Percentiles rank a stretch among this genome's conserved stretches.
Conservation (phyloP, 2,888 invertebrate species). For the Mycalesis mineus region DNA sequence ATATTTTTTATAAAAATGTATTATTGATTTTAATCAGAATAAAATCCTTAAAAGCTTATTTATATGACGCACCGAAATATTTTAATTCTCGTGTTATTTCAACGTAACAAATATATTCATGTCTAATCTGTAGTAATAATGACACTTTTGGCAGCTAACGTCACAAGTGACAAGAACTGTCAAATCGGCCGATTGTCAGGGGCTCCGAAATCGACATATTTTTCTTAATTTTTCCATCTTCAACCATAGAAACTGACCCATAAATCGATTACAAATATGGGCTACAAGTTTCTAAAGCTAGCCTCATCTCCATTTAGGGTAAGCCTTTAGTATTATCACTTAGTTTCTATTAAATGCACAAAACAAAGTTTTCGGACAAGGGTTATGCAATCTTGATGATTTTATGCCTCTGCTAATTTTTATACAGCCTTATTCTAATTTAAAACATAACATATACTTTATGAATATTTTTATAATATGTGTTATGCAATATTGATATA, state of each 20-base stretch:
- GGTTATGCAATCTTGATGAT: conserved; percentile 29
- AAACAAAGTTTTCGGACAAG: conserved; percentile 10
- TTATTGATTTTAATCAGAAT: too few species aligned
- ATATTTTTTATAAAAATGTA: too few species aligned
- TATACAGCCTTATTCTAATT: not conserved
- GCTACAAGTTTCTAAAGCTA: conserved; percentile 65
- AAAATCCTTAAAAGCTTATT: too few species aligned
- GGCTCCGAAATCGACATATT: not conserved
- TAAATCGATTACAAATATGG: conserved; percentile 46
- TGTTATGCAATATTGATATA: not conserved
- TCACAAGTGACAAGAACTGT: conserved; percentile 1
- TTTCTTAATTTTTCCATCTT: not conserved
- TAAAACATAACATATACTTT: not conserved
- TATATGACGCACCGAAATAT: too few species aligned
- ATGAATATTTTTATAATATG: not conserved
- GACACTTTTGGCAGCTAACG: not conserved
- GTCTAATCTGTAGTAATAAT: not conserved
- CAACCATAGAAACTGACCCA: conserved; percentile 18
- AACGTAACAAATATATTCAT: too few species aligned
- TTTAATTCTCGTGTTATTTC: too few species aligned
- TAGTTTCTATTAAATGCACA: not conserved
- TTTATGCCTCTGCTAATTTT: conserved; percentile 5
- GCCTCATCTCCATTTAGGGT: conserved; percentile 64
- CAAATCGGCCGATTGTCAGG: conserved; percentile 38
- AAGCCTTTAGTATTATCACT: conserved; percentile 35